Base-by-base conservation (phyloP, 1,140 invertebrate genomes). In the Arion vulgaris region DNA sequence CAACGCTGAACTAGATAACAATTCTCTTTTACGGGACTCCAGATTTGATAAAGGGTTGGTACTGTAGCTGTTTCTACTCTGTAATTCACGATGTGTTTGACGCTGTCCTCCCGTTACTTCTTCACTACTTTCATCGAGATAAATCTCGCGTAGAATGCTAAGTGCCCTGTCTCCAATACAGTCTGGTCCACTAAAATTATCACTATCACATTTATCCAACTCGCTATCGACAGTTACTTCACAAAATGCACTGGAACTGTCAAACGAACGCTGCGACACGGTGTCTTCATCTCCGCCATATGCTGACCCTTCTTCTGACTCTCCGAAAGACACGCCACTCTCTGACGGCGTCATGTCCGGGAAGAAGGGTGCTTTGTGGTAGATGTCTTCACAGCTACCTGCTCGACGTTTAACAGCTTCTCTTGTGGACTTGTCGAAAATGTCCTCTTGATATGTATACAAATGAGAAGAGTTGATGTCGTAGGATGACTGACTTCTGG, bases 261-360 rank as follows among this genome's bases (percentile, higher is more conserved):
- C 80, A 32, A 79, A 84, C n/a, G 83, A 84, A 23, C 57, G 62
- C 53, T 81, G 80, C 17, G 80, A 73, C 17, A 41, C 17, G 49
- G 2, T 73, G 69, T 81, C 80, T n/a, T 73, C 69, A 39, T 74
- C 51, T 19, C n/a, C 80, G 62, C 41, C 80, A 36, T 38, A 80
- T 2, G 39, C 5, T 26, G 39, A 69, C 51, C 71, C 80, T 49
- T 80, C 78, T 71, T 80, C 78, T 38, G n/a, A 69, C 23, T 36
- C 72, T 45, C 45, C 80, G 19, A 84, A 38, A 32, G 83, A 84
- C 23, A 84, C 75, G n/a, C 83, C 83, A 45, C 83, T 84, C 57
- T 84, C 83, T 19, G 80, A 82, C 9, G 75, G 53, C 49, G 74
- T 81, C 36, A 53, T 41, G 39, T 80, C 72, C 23, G 71, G 72